These are phyloP conservation scores for Schlechtendalia chinensis DNA, from an alignment of 1,140 invertebrate species.

Conservation along the genomic window DNA sequence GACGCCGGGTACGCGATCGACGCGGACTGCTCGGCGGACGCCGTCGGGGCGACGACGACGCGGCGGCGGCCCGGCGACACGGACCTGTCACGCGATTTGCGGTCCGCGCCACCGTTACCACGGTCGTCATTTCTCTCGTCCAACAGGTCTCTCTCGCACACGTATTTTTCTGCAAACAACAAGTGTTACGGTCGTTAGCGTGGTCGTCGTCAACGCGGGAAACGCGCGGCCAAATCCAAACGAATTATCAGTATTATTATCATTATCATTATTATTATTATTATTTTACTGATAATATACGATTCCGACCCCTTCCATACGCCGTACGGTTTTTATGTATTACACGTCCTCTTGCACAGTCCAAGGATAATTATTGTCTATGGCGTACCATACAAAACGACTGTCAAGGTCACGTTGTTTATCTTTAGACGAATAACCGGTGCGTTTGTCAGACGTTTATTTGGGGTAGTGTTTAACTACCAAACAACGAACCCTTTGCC, in stretches of 20 bases:
- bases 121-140: neutral
- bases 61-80: neutral
- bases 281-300: no score
- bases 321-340: no score
- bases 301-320: no score
- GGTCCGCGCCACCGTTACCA: neutral
- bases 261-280: no score
- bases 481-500: neutral
- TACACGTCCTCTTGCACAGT: no score
- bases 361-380: constrained; percentile 15
- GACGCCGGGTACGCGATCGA: neutral
- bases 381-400: neutral
- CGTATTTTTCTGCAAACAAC: constrained; percentile 12
- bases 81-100: neutral
- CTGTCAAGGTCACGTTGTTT: neutral
- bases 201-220: no score
- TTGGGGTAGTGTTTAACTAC: no score
- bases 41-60: neutral
- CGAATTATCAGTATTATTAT: no score
- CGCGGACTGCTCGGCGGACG: neutral
- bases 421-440: neutral
- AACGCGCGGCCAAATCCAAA: no score
- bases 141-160: neutral
- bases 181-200: no score
- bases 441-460: no score